Conservation (phyloP, 2,888 invertebrate genomes). For the Himalopsyche anomala region DNA sequence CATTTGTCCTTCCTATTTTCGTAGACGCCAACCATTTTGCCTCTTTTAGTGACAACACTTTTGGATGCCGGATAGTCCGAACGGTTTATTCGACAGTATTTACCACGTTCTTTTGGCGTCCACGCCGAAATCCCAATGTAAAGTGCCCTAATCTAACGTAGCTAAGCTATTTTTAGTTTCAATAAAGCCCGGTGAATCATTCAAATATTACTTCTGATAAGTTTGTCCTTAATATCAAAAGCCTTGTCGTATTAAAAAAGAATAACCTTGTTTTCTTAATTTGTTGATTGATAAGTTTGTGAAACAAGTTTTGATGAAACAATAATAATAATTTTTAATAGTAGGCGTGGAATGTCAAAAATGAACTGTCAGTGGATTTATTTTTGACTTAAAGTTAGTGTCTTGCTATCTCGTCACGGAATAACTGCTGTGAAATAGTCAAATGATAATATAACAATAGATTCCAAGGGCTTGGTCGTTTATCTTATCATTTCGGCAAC, state of each 20-base stretch:
- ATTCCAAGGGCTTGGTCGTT: not conserved
- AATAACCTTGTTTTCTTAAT: not conserved
- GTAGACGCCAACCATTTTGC: too few species aligned
- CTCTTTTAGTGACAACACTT: too few species aligned
- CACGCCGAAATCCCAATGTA: too few species aligned
- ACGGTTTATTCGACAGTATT: too few species aligned
- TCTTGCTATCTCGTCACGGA: not conserved
- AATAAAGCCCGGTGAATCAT: conserved; percentile 1
- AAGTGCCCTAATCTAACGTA: too few species aligned
- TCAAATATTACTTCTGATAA: not conserved
- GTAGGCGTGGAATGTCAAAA: conserved; percentile 30
- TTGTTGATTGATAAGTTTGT: not conserved
- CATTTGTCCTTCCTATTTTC: too few species aligned
- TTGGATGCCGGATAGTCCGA: too few species aligned
- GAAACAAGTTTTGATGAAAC: not conserved
- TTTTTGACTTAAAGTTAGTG: not conserved
- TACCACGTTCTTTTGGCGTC: too few species aligned
- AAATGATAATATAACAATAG: not conserved
- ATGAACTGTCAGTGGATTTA: not conserved
- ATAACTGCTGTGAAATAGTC: not conserved
- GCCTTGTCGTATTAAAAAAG: not conserved
- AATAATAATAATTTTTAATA: conserved; percentile 1
- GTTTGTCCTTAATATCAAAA: not conserved
- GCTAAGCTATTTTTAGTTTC: not conserved
- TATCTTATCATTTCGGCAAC: not conserved